Evolutionary conservation across 2,113 vertebrate species (phyloP).

Genomic region (Pandion haliaetus): DNA sequence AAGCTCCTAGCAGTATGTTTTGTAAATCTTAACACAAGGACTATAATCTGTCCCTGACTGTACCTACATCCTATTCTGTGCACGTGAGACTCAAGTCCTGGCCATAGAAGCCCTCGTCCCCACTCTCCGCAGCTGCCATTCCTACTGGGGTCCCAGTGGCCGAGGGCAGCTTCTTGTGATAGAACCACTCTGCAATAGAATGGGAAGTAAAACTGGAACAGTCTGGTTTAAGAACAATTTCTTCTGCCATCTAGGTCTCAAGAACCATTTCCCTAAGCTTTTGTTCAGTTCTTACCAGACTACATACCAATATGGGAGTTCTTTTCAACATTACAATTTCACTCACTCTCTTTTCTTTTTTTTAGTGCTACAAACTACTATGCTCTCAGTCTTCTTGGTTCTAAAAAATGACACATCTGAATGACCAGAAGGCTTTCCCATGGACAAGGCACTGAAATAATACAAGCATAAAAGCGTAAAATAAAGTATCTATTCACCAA

Average conservation of each 20-base stretch:
- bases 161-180: rapidly evolving
- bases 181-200: background rate
- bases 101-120: background rate
- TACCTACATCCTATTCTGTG: background rate
- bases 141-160: background rate
- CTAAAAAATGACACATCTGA: background rate
- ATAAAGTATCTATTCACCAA: background rate
- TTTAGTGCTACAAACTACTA: background rate
- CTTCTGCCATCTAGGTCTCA: background rate
- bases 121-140: background rate
- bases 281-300: background rate
- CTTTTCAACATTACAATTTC: background rate
- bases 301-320: background rate
- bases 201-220: background rate
- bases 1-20: background rate
- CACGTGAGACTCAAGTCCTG: background rate
- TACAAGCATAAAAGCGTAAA: background rate
- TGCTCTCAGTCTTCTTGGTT: background rate
- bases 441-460: background rate
- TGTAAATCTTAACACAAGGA: background rate
- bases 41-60: background rate
- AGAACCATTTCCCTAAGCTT: background rate
- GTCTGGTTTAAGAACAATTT: background rate
- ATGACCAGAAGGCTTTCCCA: background rate
- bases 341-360: background rate